Conservation (phyloP, 2,888 invertebrate genomes). For the Rotaria sp. region DNA sequence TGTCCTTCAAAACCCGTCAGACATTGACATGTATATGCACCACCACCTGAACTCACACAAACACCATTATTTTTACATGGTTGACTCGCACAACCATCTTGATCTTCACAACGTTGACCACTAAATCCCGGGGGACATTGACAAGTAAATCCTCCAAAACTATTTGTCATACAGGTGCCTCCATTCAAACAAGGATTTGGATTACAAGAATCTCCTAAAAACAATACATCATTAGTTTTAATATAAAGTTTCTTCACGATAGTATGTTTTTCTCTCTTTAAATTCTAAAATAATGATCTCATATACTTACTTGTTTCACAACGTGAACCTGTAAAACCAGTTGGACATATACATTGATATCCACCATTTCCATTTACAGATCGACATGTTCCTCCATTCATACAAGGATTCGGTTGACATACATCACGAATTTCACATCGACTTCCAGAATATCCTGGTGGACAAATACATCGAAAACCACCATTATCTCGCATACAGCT, state of each 20-base stretch:
- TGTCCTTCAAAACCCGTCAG: slow-evolving; percentile 31
- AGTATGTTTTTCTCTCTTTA: neutral
- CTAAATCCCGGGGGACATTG: slow-evolving; percentile 42
- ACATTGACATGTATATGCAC: slow-evolving; percentile 28
- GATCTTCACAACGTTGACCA: slow-evolving; percentile 27
- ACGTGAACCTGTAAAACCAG: slow-evolving; percentile 40
- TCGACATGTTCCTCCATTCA: slow-evolving; percentile 16
- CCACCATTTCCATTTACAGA: neutral
- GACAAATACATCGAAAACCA: slow-evolving; percentile 40
- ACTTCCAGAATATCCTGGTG: slow-evolving; percentile 40
- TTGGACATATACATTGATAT: slow-evolving; percentile 38
- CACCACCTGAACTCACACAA: neutral
- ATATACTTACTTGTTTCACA: slow-evolving; percentile 41
- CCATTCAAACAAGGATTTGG: slow-evolving; percentile 43
- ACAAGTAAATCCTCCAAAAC: slow-evolving; percentile 41
- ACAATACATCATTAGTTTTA: neutral
- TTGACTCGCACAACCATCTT: slow-evolving; percentile 33
- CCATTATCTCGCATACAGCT: neutral
- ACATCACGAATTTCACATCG: slow-evolving; percentile 41
- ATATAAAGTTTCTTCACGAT: no score
- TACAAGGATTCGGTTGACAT: slow-evolving; percentile 42
- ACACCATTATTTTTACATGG: slow-evolving; percentile 37
- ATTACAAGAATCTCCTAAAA: slow-evolving; percentile 42
- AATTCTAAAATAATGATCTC: neutral
- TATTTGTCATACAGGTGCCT: slow-evolving; percentile 41